Evolutionary conservation across 2,888 invertebrate species (phyloP).

Genomic region (Syrphus vitripennis): DNA sequence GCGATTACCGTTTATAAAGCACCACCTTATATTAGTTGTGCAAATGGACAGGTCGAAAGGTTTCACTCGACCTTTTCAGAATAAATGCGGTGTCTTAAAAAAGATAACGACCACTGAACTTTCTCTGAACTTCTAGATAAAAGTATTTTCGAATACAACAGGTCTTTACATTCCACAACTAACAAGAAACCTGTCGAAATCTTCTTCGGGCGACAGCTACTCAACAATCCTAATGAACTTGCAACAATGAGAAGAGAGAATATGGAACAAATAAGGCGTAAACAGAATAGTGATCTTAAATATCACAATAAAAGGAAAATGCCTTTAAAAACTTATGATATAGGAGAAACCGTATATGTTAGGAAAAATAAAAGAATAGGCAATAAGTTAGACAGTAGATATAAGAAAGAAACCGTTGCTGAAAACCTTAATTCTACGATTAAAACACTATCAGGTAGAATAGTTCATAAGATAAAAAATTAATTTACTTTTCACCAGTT

Average conservation of each 20-base stretch:
- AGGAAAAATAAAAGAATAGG: background rate
- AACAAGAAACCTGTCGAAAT: too few species aligned
- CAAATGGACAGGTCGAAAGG: too few species aligned
- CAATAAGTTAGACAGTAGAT: background rate
- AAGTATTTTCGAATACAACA: too few species aligned
- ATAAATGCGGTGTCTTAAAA: too few species aligned
- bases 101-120: too few species aligned
- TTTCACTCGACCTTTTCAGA: too few species aligned
- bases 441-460: too few species aligned
- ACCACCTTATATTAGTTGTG: background rate
- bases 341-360: background rate
- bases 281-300: background rate
- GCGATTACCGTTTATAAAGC: background rate
- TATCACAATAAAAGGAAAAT: background rate
- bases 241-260: background rate
- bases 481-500: background rate
- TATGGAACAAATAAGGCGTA: background rate
- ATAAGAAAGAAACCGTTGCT: background rate
- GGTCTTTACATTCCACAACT: too few species aligned
- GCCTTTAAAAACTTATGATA: background rate
- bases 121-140: too few species aligned
- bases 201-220: too few species aligned
- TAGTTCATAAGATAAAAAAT: background rate
- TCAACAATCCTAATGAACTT: background rate
- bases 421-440: too few species aligned